These are phyloP conservation scores for Limnephilus rhombicus DNA, from an alignment of 2,888 invertebrate species.

Conservation along the genomic window DNA sequence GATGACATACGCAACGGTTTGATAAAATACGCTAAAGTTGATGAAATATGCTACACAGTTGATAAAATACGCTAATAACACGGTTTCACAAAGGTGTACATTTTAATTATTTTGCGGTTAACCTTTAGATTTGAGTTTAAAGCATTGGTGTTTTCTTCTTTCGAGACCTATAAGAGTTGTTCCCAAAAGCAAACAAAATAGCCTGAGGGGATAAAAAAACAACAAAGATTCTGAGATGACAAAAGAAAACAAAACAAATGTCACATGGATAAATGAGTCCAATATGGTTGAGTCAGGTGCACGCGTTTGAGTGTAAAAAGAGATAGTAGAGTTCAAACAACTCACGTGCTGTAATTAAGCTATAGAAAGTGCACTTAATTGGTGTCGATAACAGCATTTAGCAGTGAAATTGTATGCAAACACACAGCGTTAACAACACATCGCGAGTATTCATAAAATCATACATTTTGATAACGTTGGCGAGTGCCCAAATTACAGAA, in stretches of 20 bases:
- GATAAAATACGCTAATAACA: no score
- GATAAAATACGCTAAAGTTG: no score
- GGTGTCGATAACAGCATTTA: background rate
- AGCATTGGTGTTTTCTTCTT: no score
- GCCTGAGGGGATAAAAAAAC: no score
- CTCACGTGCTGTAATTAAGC: background rate
- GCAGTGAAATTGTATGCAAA: background rate
- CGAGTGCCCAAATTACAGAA: background rate
- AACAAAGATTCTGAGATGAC: background rate
- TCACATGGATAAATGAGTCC: background rate
- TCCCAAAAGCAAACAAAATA: no score
- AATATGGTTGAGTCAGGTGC: background rate
- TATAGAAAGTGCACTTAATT: conserved; percentile 18
- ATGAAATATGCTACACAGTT: no score
- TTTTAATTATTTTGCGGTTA: no score
- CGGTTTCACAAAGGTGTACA: no score
- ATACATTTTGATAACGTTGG: background rate
- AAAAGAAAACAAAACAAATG: background rate
- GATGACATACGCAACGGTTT: no score
- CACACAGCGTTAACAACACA: background rate
- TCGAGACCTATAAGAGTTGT: no score
- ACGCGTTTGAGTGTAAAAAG: background rate
- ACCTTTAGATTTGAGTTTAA: no score
- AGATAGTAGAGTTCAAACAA: background rate
- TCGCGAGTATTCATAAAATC: background rate